A percentile compares a stretch with the other conserved stretches of the same genome.
These are phyloP conservation scores for Tetrax tetrax DNA, from an alignment of 2,113 vertebrate species.

Conservation along the genomic window DNA sequence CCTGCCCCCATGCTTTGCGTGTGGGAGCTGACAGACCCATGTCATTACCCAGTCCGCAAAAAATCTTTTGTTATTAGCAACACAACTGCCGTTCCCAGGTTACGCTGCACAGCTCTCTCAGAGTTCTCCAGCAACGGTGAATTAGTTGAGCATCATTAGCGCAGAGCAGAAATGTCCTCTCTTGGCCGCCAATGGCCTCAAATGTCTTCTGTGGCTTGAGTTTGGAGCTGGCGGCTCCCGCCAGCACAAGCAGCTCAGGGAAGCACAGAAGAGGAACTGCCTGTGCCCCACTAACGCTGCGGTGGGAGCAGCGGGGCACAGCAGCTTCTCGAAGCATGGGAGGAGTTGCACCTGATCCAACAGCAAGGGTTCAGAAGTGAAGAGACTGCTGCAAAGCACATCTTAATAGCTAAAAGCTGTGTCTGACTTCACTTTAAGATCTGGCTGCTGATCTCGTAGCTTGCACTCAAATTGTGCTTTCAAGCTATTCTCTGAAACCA, in stretches of 20 bases:
- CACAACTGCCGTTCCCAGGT: not conserved
- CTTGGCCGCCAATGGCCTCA: not conserved
- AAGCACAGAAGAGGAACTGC: not conserved
- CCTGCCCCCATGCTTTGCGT: accelerated
- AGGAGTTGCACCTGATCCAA: not conserved
- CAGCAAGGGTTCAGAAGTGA: not conserved
- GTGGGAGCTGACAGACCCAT: not conserved
- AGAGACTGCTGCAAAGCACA: not conserved
- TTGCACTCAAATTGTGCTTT: not conserved
- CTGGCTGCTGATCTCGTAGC: not conserved
- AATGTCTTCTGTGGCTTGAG: not conserved
- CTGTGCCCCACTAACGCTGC: not conserved
- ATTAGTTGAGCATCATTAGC: not conserved
- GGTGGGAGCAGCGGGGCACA: not conserved
- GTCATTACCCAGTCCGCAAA: not conserved
- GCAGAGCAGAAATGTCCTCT: not conserved
- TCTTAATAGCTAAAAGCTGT: not conserved
- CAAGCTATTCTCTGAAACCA: conserved; percentile 5
- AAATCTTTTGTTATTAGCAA: not conserved
- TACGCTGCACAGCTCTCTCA: not conserved
- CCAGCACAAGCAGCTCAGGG: not conserved
- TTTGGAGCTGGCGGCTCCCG: not conserved
- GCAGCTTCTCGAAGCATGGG: accelerated
- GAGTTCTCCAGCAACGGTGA: not conserved
- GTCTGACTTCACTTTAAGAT: not conserved